Evolutionary conservation across 35 echinoderm and acorn worm genomes (phyloP).

Genomic region (Apostichopus parvimensis): DNA sequence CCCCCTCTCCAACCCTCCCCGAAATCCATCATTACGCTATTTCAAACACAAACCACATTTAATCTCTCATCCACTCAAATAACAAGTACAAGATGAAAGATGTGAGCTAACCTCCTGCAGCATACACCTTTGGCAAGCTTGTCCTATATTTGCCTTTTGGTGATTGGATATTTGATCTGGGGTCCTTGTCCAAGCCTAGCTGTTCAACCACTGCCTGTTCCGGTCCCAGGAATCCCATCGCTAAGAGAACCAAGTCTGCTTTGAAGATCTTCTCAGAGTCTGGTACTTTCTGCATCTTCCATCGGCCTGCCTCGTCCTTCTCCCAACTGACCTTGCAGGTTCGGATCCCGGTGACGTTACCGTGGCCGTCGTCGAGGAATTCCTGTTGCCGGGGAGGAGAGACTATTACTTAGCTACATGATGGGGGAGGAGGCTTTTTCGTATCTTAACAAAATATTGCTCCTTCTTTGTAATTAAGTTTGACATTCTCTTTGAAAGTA

Average conservation of each 20-base stretch:
- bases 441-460: no score
- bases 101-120: slow-evolving; percentile 84
- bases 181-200: slow-evolving; percentile 80
- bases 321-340: slow-evolving; percentile 85
- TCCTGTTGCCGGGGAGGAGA: slow-evolving; percentile 51
- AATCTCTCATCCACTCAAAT: no score
- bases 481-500: no score
- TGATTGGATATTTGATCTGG: slow-evolving; percentile 85
- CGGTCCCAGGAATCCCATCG: slow-evolving; percentile 97
- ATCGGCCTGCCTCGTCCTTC: slow-evolving; percentile 67
- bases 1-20: no score
- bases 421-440: no score
- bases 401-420: no score
- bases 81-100: background rate
- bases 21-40: no score
- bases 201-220: slow-evolving; percentile 77
- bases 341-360: slow-evolving; percentile 80
- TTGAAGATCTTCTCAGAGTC: slow-evolving; percentile 86
- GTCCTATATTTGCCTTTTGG: slow-evolving; percentile 85
- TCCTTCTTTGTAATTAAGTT: no score
- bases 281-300: slow-evolving; percentile 83
- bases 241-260: slow-evolving; percentile 91
- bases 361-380: slow-evolving; percentile 91
- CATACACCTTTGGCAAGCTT: slow-evolving; percentile 76
- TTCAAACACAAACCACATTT: no score